phyloP scores from a whole-genome alignment of 2,888 invertebrate genomes.

The Zele albiditarsus region DNA sequence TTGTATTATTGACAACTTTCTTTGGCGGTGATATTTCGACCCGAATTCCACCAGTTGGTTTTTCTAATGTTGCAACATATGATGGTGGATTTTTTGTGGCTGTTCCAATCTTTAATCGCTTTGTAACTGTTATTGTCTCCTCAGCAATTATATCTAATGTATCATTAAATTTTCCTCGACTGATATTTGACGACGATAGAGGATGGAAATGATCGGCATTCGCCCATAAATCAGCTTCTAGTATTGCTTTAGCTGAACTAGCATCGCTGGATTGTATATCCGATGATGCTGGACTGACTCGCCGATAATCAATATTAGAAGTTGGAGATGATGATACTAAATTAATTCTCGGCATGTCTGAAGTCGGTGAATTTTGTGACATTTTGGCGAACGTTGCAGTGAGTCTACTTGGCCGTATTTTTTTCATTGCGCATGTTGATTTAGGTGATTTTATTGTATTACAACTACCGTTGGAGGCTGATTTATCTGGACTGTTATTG shows the following conservation, averaged over 20 bases:
- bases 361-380: not conserved
- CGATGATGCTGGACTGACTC: constrained; percentile 13
- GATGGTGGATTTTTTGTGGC: not conserved
- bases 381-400: constrained; percentile 48
- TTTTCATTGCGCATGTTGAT: constrained; percentile 32
- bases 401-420: constrained; percentile 51
- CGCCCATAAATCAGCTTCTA: constrained; percentile 65
- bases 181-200: constrained; percentile 30
- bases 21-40: constrained; percentile 59
- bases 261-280: constrained; percentile 47
- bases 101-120: not conserved
- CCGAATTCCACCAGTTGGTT: constrained; percentile 41
- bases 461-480: constrained; percentile 51
- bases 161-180: constrained; percentile 16
- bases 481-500: constrained; percentile 39
- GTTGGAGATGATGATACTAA: constrained; percentile 50
- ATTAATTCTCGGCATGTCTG: not conserved
- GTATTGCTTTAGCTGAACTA: constrained; percentile 58
- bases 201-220: constrained; percentile 48
- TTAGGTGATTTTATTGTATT: constrained; percentile 50
- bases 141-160: not conserved
- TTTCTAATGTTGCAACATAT: constrained; percentile 7
- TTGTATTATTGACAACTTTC: constrained; percentile 8
- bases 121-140: constrained; percentile 2
- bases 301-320: constrained; percentile 22